Percentiles rank a stretch among this genome's conserved stretches.
Conservation (phyloP, 1,140 invertebrate species). For the Sitophilus oryzae region DNA sequence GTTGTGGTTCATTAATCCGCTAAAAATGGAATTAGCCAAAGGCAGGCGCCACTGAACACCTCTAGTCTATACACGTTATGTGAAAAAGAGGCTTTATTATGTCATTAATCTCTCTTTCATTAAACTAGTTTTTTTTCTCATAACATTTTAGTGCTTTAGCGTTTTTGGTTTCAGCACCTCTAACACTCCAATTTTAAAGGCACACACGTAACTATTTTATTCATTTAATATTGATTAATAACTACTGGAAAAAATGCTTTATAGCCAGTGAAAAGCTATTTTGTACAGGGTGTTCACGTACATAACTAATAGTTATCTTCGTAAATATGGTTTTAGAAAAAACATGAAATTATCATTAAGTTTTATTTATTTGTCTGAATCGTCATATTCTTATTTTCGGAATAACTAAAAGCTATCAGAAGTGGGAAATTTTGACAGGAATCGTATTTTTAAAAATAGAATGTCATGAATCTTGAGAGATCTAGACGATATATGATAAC, state of each 20-base stretch:
- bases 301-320: no score
- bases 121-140: not conserved
- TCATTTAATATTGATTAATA: not conserved
- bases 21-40: conserved; percentile 23
- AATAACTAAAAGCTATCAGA: no score
- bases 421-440: no score
- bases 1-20: conserved; percentile 16
- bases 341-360: no score
- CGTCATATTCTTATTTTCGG: no score
- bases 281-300: no score
- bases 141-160: conserved; percentile 3
- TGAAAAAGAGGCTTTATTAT: not conserved
- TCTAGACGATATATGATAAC: no score
- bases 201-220: not conserved
- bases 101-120: not conserved
- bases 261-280: no score
- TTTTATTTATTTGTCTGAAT: no score
- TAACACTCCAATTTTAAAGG: not conserved
- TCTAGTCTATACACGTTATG: not conserved
- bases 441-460: no score
- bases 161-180: conserved; percentile 13
- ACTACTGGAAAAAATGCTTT: not conserved
- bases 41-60: conserved; percentile 21
- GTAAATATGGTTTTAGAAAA: no score
- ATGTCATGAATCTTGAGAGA: no score